Conservation (phyloP, 2,888 invertebrate genomes). For the Hyalella azteca region DNA sequence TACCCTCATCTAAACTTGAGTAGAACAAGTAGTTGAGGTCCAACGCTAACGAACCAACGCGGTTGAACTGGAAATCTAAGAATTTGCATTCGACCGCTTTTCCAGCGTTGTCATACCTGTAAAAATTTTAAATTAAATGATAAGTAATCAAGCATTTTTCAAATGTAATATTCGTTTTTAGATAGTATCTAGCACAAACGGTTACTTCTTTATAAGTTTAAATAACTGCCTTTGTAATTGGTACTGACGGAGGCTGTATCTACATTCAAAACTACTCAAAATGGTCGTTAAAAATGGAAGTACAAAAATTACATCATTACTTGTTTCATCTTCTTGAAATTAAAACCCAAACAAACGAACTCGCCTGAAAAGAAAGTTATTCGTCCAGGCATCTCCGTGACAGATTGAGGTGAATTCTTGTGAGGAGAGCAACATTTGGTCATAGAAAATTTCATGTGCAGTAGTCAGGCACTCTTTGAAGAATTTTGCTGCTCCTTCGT, state of each 20-base stretch:
- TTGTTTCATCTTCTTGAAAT: no score
- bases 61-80: background rate
- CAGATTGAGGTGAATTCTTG: background rate
- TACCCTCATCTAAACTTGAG: background rate
- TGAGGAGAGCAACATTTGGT: background rate
- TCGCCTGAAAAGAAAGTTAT: constrained; percentile 48
- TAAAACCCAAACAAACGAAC: background rate
- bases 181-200: no score
- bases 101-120: constrained; percentile 3
- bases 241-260: no score
- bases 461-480: background rate
- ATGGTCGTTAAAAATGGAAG: no score
- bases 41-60: background rate
- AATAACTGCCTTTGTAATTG: no score
- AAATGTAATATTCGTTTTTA: no score
- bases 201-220: no score
- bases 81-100: background rate
- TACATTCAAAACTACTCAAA: no score
- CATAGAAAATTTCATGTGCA: background rate
- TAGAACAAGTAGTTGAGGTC: background rate
- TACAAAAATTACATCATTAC: no score
- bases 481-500: background rate
- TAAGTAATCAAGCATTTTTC: no score
- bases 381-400: constrained; percentile 48
- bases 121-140: no score